Conservation (phyloP, 2,797 vertebrate genomes). For the Limosa lapponica region DNA sequence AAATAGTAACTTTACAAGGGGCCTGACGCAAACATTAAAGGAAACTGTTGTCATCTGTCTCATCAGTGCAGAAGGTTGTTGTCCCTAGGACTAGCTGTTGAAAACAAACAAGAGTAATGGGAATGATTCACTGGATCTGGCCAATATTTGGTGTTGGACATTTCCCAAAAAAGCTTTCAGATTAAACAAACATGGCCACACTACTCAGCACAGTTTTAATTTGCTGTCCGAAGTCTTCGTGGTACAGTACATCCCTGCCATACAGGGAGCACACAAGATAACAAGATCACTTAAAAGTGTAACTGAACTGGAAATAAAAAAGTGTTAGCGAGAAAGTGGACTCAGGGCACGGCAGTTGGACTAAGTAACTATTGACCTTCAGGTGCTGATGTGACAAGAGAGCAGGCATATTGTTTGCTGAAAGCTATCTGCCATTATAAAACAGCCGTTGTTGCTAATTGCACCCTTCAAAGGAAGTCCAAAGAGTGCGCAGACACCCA, state of each 20-base stretch:
- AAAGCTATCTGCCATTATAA: neutral
- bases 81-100: neutral
- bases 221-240: neutral
- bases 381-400: neutral
- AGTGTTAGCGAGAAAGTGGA: neutral
- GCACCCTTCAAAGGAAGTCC: neutral
- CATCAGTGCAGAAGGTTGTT: neutral
- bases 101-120: neutral
- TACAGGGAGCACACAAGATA: accelerated
- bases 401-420: neutral
- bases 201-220: neutral
- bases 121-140: neutral
- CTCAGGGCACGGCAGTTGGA: accelerated
- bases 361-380: neutral
- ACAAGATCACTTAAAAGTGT: neutral
- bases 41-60: neutral
- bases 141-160: neutral
- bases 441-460: accelerated
- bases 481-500: accelerated
- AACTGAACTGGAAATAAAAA: neutral
- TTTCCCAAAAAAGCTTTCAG: conserved; percentile 52
- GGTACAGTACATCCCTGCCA: neutral
- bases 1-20: neutral
- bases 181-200: neutral
- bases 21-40: neutral